Evolutionary conservation across 1,140 invertebrate species (phyloP).

Genomic region (Acromyrmex heyeri): DNA sequence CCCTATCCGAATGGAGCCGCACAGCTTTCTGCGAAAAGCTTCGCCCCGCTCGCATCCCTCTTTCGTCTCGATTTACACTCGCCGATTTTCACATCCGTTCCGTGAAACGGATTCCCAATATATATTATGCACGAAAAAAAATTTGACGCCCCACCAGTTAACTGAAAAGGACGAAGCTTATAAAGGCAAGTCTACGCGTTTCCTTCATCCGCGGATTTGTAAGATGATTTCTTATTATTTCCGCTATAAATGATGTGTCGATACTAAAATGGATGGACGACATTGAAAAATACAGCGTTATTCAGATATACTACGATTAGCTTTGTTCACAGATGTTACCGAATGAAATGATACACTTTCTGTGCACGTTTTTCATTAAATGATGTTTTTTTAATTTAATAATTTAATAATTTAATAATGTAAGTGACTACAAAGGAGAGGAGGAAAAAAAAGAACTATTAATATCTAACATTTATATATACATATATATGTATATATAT

Average conservation of each 20-base stretch:
- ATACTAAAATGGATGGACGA: neutral
- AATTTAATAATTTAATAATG: too few species aligned
- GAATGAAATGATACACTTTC: neutral
- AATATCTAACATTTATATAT: too few species aligned
- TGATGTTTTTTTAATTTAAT: neutral
- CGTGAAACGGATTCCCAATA: conserved; percentile 25
- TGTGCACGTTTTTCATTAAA: neutral
- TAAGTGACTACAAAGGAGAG: too few species aligned
- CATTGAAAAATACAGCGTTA: conserved; percentile 17
- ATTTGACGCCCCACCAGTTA: conserved; percentile 1
- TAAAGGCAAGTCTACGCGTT: neutral
- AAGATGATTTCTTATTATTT: conserved; percentile 43
- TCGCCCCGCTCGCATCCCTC: neutral
- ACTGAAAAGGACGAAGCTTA: conserved; percentile 38
- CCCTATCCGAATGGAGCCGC: conserved; percentile 35
- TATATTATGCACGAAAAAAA: conserved; percentile 40
- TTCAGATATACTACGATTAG: too few species aligned
- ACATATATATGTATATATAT: too few species aligned
- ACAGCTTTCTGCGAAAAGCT: conserved; percentile 17
- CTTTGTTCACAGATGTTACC: neutral
- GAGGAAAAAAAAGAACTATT: too few species aligned
- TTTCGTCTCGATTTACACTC: conserved; percentile 45
- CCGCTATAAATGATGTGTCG: conserved; percentile 32
- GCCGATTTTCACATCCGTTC: conserved; percentile 57
- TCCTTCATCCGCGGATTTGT: conserved; percentile 20